phyloP scores from a whole-genome alignment of 2,797 vertebrate species.

The Sparus aurata region DNA sequence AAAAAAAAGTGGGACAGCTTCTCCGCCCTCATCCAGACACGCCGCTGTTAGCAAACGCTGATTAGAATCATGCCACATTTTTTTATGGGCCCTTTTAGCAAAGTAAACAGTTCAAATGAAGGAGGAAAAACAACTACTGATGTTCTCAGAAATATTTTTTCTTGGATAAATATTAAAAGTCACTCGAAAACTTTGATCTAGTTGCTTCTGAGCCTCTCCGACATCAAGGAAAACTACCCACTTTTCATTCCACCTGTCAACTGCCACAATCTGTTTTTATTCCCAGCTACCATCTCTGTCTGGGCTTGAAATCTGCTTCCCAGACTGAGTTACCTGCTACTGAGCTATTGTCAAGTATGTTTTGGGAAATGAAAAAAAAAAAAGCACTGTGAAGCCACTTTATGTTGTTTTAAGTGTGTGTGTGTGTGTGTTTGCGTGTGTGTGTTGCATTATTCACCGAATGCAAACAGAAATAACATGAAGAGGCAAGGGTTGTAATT shows the following conservation, averaged over 20 bases:
- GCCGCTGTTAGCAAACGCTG: slow-evolving; percentile 36
- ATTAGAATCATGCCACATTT: slow-evolving; percentile 55
- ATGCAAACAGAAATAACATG: slow-evolving; percentile 73
- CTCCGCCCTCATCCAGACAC: slow-evolving; percentile 24
- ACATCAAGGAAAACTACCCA: slow-evolving; percentile 79
- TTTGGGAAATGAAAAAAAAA: slow-evolving; percentile 56
- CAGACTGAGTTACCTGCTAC: slow-evolving; percentile 49
- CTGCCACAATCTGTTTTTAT: slow-evolving; percentile 79
- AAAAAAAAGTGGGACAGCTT: slow-evolving; percentile 14
- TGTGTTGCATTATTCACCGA: slow-evolving; percentile 65
- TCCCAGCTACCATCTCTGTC: slow-evolving; percentile 69
- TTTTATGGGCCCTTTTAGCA: slow-evolving; percentile 41
- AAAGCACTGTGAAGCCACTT: slow-evolving; percentile 68
- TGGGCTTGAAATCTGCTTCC: slow-evolving; percentile 65
- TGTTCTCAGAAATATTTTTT: slow-evolving; percentile 76
- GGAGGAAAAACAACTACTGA: slow-evolving; percentile 72
- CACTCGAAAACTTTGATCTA: slow-evolving; percentile 77
- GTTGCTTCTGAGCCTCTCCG: slow-evolving; percentile 68
- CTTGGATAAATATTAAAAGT: slow-evolving; percentile 82
- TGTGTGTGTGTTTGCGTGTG: neutral
- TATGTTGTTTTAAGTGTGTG: slow-evolving; percentile 20
- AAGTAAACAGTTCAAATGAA: slow-evolving; percentile 67
- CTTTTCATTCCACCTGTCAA: slow-evolving; percentile 80
- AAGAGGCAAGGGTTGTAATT: slow-evolving; percentile 48
- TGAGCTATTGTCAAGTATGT: slow-evolving; percentile 75